Evolutionary conservation across 1,140 invertebrate genomes (phyloP), one percentile per base, ranked within the genome.

Genomic region (Kradibia gibbosae): DNA sequence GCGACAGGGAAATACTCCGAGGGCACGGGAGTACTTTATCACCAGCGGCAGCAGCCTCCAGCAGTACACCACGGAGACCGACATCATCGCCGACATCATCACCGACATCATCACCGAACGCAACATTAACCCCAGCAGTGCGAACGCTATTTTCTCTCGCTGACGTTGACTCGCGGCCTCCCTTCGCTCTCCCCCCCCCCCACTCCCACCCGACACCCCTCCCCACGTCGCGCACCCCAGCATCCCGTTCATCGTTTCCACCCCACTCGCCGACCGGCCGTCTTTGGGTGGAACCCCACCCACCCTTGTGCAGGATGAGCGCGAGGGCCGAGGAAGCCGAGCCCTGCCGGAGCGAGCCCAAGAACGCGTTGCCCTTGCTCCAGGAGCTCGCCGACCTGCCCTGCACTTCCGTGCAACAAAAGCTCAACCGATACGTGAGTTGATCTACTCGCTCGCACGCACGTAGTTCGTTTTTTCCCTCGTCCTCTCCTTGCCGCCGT

Each of bases 361-460:
- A 82, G 39, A 74, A 72, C 10, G 81, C 81, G 22, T 39, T 89
- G 79, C 71, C 77, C 3, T 72, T 89, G 36, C 80, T 89, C 20
- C 86, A 89, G 55, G 84, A 88, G 55, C 73, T 88, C 13, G 84
- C 84, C 34, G 86, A 86, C 71, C 75, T 89, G 45, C 86, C 88
- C 10, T 88, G 86, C 78, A 87, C 83, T 31, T 80, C 87, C 50
- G 82, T 88, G 10, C 88, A 89, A 73, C 85, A 84, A 60, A 87
- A 86, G 45, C 83, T 89, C 57, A 89, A 89, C 70, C 85, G 76
- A 87, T 88, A 88, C 55, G 88, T 89, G 78, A 83, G 86, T 85
- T n/a, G 17, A 39, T 39, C 39, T n/a, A 42, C 1, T 34, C 79
- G 48, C 70, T 55, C 53, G 39, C 72, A 15, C 42, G 42, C 70